Base-by-base conservation (phyloP, 2,888 invertebrate species). In the Apantesis nais region DNA sequence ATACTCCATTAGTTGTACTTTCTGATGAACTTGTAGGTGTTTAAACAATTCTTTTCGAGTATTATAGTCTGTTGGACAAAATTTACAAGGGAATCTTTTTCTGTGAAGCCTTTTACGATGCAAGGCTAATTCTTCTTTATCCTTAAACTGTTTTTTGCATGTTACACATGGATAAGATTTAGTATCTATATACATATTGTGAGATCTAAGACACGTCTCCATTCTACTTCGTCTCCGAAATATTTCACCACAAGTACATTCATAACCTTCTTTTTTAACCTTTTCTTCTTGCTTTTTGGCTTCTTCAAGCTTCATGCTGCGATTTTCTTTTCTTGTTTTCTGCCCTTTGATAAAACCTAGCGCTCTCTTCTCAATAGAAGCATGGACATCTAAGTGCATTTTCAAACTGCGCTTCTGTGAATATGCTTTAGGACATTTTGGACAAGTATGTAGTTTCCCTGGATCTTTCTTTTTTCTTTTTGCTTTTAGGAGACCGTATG, bases 61-160 rank as follows among this genome's bases (percentile, higher is more conserved):
- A 71, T 90, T 86, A 66, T 94, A 94, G 75, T 94, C 93, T n/a
- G 93, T 93, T 0, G 95, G 95, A 70, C 95, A 95, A 74, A 95
- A 94, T 81, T 95, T 95, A 75, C 95, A 95, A 0, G 92, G 90
- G 71, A 92, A 94, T 70, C 89, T 89, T 76, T 93, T 94, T 66
- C 91, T 84, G 58, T 94, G 95, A 8, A 90, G 74, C 63, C 91
- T 80, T 75, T 91, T 91, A n/a, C 93, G 84, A 73, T 95, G 95
- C 52, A 84, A 76, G 0, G 86, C 79, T 25, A 94, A 77, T 29
- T 92, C 90, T 39, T 90, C 88, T 83, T 93, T 93, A 25, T 89
- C 86, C 68, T 88, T 90, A 52, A 92, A 94, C 55, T 90, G 86
- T 73, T 89, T 92, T 0, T 87, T 80, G 72, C 94, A 95, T 0